Percentiles rank a stretch among this genome's conserved stretches.
Conservation (phyloP, 2,888 invertebrate genomes). For the Leptothorax acervorum region DNA sequence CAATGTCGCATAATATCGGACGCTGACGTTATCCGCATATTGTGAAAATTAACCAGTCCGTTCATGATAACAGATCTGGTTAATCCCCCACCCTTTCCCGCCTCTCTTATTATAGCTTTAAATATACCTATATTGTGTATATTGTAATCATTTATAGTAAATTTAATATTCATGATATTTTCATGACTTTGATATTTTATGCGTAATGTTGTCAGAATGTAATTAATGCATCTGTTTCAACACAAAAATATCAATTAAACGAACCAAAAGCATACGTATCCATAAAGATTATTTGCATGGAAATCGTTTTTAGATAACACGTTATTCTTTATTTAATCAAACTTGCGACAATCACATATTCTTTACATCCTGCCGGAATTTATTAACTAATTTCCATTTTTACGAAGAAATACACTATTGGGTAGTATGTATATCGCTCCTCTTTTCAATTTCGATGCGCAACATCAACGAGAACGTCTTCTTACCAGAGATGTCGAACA, state of each 20-base stretch:
- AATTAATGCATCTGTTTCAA: conserved; percentile 14
- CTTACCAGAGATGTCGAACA: conserved; percentile 50
- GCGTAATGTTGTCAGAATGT: conserved; percentile 2
- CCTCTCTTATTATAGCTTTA: conserved; percentile 11
- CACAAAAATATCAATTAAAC: not conserved
- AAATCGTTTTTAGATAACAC: not conserved
- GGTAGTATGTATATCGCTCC: not conserved
- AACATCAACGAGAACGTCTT: conserved; percentile 39
- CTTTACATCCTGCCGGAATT: not conserved
- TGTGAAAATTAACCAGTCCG: conserved; percentile 40
- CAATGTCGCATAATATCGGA: conserved; percentile 41
- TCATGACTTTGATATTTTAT: conserved; percentile 21
- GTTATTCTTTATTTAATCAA: not conserved
- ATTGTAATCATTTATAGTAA: conserved; percentile 32
- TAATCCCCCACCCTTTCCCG: not conserved
- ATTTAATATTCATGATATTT: conserved; percentile 41
- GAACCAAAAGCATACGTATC: not conserved
- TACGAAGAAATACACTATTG: not conserved
- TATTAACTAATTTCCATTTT: conserved; percentile 15
- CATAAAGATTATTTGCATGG: not conserved
- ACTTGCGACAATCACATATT: not conserved
- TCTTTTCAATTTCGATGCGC: conserved; percentile 27
- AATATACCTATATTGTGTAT: conserved; percentile 4
- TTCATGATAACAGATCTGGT: conserved; percentile 14
- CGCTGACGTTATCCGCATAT: conserved; percentile 29